Evolutionary conservation across 2,797 vertebrate species (phyloP).

Genomic region (Tinamus major): DNA sequence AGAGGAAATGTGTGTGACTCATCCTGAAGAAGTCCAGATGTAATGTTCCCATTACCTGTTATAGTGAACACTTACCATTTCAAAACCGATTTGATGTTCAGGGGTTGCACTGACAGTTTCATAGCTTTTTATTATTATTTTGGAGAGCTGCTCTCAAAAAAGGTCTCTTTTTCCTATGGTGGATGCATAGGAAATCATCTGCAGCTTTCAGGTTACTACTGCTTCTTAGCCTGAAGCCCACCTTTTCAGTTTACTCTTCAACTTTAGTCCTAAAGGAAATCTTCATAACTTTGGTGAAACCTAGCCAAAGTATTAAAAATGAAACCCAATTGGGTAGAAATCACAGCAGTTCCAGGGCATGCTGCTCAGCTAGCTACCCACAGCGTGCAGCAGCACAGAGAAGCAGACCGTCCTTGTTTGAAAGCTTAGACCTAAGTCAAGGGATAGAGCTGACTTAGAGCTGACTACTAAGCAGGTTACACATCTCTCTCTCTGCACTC

Average conservation of each 20-base stretch:
- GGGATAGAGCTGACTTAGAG: not conserved
- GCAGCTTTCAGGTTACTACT: not conserved
- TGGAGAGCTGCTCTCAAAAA: not conserved
- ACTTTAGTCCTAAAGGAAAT: not conserved
- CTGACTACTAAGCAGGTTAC: not conserved
- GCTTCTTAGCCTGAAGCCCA: not conserved
- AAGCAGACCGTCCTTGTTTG: not conserved
- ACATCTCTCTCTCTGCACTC: not conserved
- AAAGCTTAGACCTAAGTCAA: not conserved
- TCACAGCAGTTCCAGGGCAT: not conserved
- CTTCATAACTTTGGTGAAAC: not conserved
- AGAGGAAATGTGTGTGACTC: slow-evolving; percentile 44
- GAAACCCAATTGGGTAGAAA: not conserved
- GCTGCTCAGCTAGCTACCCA: not conserved
- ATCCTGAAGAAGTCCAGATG: slow-evolving; percentile 59
- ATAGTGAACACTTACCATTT: not conserved
- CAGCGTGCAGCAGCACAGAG: not conserved
- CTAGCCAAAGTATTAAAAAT: not conserved
- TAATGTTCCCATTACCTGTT: slow-evolving; percentile 55
- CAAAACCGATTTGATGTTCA: slow-evolving; percentile 10
- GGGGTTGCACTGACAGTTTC: not conserved
- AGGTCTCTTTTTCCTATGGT: not conserved
- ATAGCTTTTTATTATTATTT: not conserved
- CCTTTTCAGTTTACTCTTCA: not conserved
- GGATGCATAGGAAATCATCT: not conserved